Evolutionary conservation across 2,888 invertebrate genomes (phyloP), one percentile per base, ranked within the genome.

Genomic region (Acleris laterana): DNA sequence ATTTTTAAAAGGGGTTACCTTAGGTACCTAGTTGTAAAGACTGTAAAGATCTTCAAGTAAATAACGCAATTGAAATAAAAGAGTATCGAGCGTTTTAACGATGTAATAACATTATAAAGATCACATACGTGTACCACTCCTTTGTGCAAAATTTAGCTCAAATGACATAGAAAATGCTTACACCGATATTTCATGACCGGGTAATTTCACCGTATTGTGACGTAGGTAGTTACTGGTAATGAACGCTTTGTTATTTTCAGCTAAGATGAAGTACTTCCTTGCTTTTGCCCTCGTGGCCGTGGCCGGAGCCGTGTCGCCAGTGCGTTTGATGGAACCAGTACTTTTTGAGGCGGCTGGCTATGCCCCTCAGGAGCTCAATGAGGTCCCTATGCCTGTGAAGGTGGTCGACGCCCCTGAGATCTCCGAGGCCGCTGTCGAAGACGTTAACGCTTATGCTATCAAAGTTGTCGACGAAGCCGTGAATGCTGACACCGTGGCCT

Each of bases 231-330:
- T 38, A 38, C 9, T 38, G 38, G 9, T 11, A 38, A 38, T 38
- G 13, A 38, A 4, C 38, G 3, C 38, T 13, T 38, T 32, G 11
- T 38, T 38, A 1, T 55, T 84, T 84, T 58, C 81, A 86, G 85
- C 68, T 20, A 84, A 70, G 60, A 90, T 91, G 90, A 89, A 85
- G 74, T 59, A 84, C n/a, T 20, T 90, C 9, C 70, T 89, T 56
- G 79, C 76, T 11, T 71, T 90, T 49, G 80, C 87, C 17, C 77
- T 88, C 19, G 62, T 89, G 68, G 81, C 87, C 3, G 77, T 80
- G 70, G 85, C 80, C 20, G 65, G 80, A 20, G 87, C 86, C 59
- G 58, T 71, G 22, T 81, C 80, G 46, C 73, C 78, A 2, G 52
- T 74, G 16, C 38, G 55, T 4, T 61, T 66, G 6, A 58, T 56